phyloP scores from a whole-genome alignment of 2,797 vertebrate species.

The Spinus pinus region DNA sequence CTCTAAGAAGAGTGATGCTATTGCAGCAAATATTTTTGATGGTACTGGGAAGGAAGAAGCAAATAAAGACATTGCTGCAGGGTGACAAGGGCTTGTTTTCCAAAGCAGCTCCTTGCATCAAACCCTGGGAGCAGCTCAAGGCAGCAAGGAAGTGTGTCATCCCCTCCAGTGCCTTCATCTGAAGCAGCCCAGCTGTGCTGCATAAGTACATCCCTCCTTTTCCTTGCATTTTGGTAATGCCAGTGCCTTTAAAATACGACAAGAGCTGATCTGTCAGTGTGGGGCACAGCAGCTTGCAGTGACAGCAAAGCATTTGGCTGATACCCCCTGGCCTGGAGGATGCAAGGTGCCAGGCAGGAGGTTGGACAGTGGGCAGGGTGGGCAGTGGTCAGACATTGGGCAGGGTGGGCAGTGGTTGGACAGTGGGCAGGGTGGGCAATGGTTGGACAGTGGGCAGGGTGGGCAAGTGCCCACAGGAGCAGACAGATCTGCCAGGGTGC shows the following conservation, averaged over 20 bases:
- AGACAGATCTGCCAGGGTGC: neutral
- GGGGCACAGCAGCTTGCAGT: neutral
- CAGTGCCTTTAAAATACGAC: neutral
- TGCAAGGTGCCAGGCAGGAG: neutral
- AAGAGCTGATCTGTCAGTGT: slow-evolving; percentile 2
- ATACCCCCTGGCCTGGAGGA: neutral
- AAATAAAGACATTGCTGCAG: neutral
- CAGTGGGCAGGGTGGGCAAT: no score
- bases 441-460: no score
- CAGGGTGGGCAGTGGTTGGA: no score
- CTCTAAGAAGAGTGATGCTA: neutral
- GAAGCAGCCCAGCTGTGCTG: slow-evolving; percentile 40
- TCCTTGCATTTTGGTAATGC: slow-evolving; percentile 42
- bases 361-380: neutral
- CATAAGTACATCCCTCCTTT: slow-evolving; percentile 27
- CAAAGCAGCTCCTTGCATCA: neutral
- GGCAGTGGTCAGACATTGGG: no score
- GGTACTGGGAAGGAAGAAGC: neutral
- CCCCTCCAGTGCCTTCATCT: neutral
- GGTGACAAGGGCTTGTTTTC: neutral
- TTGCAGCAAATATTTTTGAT: neutral
- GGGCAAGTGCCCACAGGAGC: fast-evolving
- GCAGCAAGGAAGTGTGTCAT: neutral
- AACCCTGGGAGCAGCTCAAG: neutral
- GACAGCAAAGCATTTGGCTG: neutral